Percentiles rank a stretch among this genome's conserved stretches.
Conservation (phyloP, 1,140 invertebrate species). For the Papilio glaucus region DNA sequence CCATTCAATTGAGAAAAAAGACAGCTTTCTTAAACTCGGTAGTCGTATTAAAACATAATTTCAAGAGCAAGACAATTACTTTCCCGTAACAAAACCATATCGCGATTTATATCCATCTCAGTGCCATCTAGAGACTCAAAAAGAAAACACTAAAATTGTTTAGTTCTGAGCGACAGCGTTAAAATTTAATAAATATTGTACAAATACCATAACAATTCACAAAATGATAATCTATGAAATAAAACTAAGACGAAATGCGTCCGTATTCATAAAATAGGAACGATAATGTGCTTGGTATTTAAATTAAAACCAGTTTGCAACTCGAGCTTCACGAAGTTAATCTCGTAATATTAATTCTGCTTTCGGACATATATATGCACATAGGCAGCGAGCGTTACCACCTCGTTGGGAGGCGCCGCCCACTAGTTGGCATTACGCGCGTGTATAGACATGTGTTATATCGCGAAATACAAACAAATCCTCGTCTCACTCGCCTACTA, state of each 20-base stretch:
- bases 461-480: background rate
- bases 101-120: background rate
- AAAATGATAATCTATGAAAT: background rate
- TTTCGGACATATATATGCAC: conserved; percentile 31
- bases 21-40: too few species aligned
- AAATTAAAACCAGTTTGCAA: conserved; percentile 13
- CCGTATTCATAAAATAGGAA: conserved; percentile 7
- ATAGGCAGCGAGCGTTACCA: conserved; percentile 18
- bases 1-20: too few species aligned
- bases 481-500: conserved; percentile 41
- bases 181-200: too few species aligned
- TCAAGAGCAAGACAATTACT: too few species aligned
- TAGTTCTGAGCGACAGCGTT: background rate
- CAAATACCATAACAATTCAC: too few species aligned
- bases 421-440: background rate
- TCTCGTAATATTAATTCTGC: conserved; percentile 33
- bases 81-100: background rate
- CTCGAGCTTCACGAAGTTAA: conserved; percentile 24
- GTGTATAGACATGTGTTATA: background rate
- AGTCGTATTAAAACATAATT: too few species aligned
- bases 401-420: conserved; percentile 25
- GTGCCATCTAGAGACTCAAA: background rate
- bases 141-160: background rate
- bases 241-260: background rate
- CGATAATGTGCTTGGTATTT: conserved; percentile 20